These are phyloP conservation scores for Gibbula magus DNA, from an alignment of 2,888 invertebrate genomes.

Conservation along the genomic window DNA sequence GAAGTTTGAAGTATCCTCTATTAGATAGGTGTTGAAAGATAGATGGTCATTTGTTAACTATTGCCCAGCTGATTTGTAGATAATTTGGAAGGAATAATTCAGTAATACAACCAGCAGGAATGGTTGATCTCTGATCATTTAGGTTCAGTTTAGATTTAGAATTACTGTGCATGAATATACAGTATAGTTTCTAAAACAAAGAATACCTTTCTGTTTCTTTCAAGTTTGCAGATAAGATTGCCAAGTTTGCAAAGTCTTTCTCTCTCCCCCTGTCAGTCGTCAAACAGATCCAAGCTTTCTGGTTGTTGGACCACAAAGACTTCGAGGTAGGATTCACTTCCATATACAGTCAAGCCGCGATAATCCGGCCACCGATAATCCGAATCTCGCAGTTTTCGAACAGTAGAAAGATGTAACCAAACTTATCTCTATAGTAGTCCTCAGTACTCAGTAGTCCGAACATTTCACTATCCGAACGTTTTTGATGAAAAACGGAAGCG, in stretches of 20 bases:
- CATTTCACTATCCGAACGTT: no score
- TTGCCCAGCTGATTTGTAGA: neutral
- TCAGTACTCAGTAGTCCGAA: no score
- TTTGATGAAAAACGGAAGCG: no score
- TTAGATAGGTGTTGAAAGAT: no score
- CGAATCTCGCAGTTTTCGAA: no score
- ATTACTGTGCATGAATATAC: neutral
- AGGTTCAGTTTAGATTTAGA: neutral
- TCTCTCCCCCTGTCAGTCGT: constrained; percentile 84
- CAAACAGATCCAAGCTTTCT: constrained; percentile 89
- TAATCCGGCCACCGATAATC: no score
- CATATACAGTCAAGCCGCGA: no score
- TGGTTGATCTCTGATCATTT: neutral
- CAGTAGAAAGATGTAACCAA: no score
- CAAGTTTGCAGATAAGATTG: constrained; percentile 82
- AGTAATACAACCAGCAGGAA: neutral
- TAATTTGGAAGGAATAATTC: neutral
- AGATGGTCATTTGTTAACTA: no score
- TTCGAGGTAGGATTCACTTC: constrained; percentile 80
- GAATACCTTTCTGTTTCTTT: constrained; percentile 18
- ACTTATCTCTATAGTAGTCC: no score
- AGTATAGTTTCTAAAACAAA: neutral
- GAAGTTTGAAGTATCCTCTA: no score
- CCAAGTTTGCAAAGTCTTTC: constrained; percentile 88
- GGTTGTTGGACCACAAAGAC: constrained; percentile 91